Base-by-base conservation (phyloP, 2,888 invertebrate genomes). In the Tupiocoris notatus region DNA sequence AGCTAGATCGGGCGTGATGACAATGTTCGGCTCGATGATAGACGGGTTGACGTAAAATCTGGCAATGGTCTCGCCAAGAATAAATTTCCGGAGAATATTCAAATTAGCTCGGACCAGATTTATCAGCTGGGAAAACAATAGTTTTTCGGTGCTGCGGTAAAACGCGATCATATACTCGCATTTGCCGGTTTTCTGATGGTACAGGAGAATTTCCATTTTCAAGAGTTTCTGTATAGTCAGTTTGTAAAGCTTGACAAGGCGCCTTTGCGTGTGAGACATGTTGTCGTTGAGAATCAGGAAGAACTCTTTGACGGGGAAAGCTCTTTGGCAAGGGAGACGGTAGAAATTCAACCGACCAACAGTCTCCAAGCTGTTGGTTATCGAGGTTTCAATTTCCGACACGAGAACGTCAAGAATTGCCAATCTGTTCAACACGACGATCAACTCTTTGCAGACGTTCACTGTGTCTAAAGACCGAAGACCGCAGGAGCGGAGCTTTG, bases 121-220 rank as follows among this genome's bases (percentile, higher is more conserved):
- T 2, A 70, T 58, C 59, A 70, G 22, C 24, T 58, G 57, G 7
- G 59, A 1, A 20, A 58, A 70, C 3, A 70, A 24, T 1, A 24
- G 58, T 23, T 70, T 70, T 25, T 70, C 70, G 18, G 58, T 58
- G 61, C 70, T 58, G 3, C 70, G 39, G 18, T 70, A 70, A 21
- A 59, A 70, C 2, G 22, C 54, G 70, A 70, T 70, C 70, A 70
- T 59, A 16, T 70, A 70, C 70, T 70, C 70, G 22, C 70, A 70
- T 58, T 70, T 70, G 17, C 70, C 70, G 9, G 70, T 70, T 23
- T 21, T 7, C 20, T 70, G 23, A 59, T 70, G 70, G 20, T 23
- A 70, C 6, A 70, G 59, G n/a, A 70, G 23, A 1, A 24, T 70
- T 59, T 70, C 70, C 25, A 70, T 24, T 70, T 70, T 70, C 17